Evolutionary conservation across 2,113 vertebrate species (phyloP), one percentile per base, ranked within the genome.

Genomic region (Halichoeres trimaculatus): DNA sequence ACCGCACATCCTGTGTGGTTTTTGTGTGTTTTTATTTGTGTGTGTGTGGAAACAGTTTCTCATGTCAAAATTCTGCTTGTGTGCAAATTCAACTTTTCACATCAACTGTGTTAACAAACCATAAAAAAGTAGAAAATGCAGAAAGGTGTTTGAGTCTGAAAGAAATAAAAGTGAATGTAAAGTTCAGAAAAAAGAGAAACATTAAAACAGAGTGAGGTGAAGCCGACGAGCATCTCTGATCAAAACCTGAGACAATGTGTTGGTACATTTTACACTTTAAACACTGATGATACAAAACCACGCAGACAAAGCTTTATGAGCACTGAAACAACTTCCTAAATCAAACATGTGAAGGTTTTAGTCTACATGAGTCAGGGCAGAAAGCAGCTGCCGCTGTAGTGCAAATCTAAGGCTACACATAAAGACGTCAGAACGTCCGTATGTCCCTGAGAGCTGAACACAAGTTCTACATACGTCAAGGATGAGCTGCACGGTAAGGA

Each of bases 381-480:
- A 40, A 36, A 38, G 20, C 0, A 41, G 62, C 4, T 23, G 20
- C 34, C 19, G 17, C 52, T 8, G 23, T 40, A 52, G 62, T 41
- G 38, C 36, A 53, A 43, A 52, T 57, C 48, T 35, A 55, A 66
- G 34, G 26, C 62, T 66, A 3, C 20, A 1, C 34, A 1, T 47
- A 34, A 41, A 12, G 62, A 19, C 64, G 43, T 45, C 59, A 36
- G 40, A 19, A 47, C 2, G 16, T 55, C 58, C 50, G 43, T 48
- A 22, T 1, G 64, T 80, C 74, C 71, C 85, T 80, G 85, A 86
- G 81, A 85, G 73, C 58, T 41, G 13, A 23, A 22, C 70, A 10
- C 2, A 26, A 17, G 43, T n/a, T 30, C 50, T 45, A 16, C 24
- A 10, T 68, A 41, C 7, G 6, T 12, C 4, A 2, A 16, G 40